Conservation (phyloP, 2,113 vertebrate species). For the Malurus melanocephalus region DNA sequence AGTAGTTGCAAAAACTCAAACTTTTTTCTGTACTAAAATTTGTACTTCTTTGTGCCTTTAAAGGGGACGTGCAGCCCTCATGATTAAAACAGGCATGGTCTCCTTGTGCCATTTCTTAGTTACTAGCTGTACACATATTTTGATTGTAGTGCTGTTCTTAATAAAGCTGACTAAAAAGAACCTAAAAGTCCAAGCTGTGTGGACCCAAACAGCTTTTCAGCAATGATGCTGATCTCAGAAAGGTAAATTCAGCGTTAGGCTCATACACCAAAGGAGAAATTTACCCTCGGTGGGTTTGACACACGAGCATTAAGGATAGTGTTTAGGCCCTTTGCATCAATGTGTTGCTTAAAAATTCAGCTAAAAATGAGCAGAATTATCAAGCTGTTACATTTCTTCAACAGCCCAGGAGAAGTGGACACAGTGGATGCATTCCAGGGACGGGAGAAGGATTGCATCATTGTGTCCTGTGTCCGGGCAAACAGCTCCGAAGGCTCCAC, state of each 20-base stretch:
- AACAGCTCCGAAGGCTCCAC: background rate
- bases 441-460: constrained; percentile 84
- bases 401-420: constrained; percentile 78
- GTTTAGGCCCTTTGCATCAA: background rate
- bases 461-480: constrained; percentile 85
- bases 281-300: background rate
- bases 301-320: background rate
- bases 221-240: background rate
- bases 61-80: background rate
- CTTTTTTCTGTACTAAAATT: background rate
- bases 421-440: constrained; percentile 89
- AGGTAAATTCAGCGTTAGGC: background rate
- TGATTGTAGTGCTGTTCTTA: background rate
- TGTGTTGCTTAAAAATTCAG: background rate
- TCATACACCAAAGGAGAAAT: background rate
- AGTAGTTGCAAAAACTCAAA: background rate
- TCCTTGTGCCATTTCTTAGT: background rate
- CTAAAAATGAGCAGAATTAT: background rate
- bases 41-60: background rate
- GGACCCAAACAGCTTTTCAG: background rate
- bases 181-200: background rate
- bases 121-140: background rate
- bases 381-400: background rate
- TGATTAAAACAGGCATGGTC: background rate
- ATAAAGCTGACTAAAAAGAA: background rate